A percentile compares a stretch with the other conserved stretches of the same genome.
Conservation (phyloP, 2,797 vertebrate genomes). For the Tangara arthus region DNA sequence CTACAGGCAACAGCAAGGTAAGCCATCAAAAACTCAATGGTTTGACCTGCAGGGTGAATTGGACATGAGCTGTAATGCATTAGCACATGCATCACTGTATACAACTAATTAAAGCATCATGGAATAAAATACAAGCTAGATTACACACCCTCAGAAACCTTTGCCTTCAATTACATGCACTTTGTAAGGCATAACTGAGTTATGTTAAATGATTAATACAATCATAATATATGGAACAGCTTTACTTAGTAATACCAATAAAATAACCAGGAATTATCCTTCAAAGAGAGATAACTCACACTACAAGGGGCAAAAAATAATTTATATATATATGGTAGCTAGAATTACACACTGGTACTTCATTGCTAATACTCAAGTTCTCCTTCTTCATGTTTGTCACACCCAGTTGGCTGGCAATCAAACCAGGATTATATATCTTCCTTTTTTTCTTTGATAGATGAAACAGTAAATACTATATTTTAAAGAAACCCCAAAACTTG, state of each 20-base stretch:
- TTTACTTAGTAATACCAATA: not conserved
- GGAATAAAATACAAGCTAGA: not conserved
- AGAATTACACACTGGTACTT: not conserved
- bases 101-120: not conserved
- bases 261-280: not conserved
- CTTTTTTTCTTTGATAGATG: not conserved
- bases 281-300: not conserved
- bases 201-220: not conserved
- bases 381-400: not conserved
- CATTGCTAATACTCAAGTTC: not conserved
- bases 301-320: not conserved
- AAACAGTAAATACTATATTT: not conserved
- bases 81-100: not conserved
- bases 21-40: not conserved
- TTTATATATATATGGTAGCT: not conserved
- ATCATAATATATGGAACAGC: not conserved
- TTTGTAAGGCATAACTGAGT: not conserved
- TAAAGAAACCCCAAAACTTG: not conserved
- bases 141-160: not conserved
- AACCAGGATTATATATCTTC: not conserved
- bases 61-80: not conserved
- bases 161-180: not conserved
- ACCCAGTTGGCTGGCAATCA: not conserved
- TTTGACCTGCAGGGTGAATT: slow-evolving; percentile 8
- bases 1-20: not conserved